Percentiles rank a stretch among this genome's conserved stretches.
phyloP scores from a whole-genome alignment of 2,888 invertebrate genomes.

The Macrophya alboannulata region DNA sequence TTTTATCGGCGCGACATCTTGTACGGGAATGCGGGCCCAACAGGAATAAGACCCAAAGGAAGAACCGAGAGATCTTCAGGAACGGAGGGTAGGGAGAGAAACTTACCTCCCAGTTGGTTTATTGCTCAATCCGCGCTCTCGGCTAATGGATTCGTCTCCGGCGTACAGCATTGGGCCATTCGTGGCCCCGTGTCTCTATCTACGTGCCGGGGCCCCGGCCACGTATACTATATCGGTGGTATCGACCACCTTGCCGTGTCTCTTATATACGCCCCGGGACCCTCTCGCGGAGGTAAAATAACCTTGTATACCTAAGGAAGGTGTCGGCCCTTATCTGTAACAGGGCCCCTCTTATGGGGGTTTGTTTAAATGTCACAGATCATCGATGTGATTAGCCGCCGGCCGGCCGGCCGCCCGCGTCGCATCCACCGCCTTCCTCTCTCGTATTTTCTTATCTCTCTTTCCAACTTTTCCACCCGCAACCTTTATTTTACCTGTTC shows the following conservation, averaged over 20 bases:
- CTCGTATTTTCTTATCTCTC: conserved; percentile 38
- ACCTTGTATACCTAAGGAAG: conserved; percentile 65
- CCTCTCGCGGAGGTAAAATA: conserved; percentile 55
- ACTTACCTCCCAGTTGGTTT: conserved; percentile 79
- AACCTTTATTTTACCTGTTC: conserved; percentile 48
- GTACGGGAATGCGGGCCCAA: conserved; percentile 79
- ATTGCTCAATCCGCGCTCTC: conserved; percentile 78
- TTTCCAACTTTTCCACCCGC: conserved; percentile 34
- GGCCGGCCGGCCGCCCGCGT: conserved; percentile 65
- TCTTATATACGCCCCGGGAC: conserved; percentile 45
- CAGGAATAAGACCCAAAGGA: conserved; percentile 71
- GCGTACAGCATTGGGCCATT: conserved; percentile 62
- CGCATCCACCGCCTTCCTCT: conserved; percentile 61
- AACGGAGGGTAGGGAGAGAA: conserved; percentile 66
- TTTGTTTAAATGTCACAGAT: conserved; percentile 72
- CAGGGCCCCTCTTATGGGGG: conserved; percentile 66
- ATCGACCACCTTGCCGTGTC: conserved; percentile 59
- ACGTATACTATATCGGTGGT: conserved; percentile 49
- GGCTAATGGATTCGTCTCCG: conserved; percentile 78
- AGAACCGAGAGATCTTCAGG: conserved; percentile 60
- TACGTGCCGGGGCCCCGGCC: conserved; percentile 40
- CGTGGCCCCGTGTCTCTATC: conserved; percentile 58
- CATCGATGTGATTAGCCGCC: conserved; percentile 70
- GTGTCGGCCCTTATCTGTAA: conserved; percentile 66
- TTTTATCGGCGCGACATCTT: conserved; percentile 80